These are phyloP conservation scores for Puma concolor DNA, from an alignment of 2,113 vertebrate species.

Conservation along the genomic window DNA sequence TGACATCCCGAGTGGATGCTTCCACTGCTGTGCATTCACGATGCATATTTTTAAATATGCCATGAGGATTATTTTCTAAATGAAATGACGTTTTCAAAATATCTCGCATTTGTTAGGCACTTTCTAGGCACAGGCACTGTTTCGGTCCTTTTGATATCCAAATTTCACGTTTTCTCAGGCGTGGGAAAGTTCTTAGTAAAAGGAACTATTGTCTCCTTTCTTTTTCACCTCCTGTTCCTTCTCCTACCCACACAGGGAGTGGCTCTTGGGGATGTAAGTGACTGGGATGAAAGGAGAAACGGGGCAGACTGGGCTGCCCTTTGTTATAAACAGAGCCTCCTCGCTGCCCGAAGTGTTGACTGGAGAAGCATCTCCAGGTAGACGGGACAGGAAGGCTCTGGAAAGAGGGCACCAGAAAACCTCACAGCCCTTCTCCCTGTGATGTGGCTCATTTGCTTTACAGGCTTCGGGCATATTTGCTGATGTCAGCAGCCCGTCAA, in stretches of 20 bases:
- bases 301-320: neutral
- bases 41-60: neutral
- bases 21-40: neutral
- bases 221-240: neutral
- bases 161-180: constrained; percentile 20
- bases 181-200: constrained; percentile 6
- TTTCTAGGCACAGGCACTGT: neutral
- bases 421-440: constrained; percentile 62
- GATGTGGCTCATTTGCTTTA: constrained; percentile 72
- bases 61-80: neutral
- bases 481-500: constrained; percentile 66
- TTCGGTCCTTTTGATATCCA: neutral
- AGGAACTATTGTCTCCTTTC: neutral
- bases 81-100: neutral
- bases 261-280: constrained; percentile 25
- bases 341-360: neutral
- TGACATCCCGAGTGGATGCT: neutral
- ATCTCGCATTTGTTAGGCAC: neutral
- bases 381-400: constrained; percentile 48
- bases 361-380: constrained; percentile 20
- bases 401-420: constrained; percentile 14
- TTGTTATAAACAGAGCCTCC: constrained; percentile 37
- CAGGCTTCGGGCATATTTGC: constrained; percentile 73
- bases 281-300: constrained; percentile 35
- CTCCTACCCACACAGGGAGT: constrained; percentile 38